Conservation (phyloP, 2,888 invertebrate genomes). For the Chrysolina americana region DNA sequence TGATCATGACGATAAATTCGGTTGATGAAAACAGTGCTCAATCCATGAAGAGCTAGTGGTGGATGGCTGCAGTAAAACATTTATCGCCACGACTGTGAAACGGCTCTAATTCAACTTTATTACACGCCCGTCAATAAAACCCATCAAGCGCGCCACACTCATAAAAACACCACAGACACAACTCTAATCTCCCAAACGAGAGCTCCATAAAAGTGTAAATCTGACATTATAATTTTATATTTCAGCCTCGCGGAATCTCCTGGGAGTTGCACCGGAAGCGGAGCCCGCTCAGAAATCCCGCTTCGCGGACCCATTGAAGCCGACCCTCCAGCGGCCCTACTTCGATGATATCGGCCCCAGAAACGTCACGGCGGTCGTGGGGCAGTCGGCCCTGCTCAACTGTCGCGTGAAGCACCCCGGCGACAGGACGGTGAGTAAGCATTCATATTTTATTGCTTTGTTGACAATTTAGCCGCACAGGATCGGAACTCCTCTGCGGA, state of each 20-base stretch:
- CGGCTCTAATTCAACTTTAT: constrained; percentile 13
- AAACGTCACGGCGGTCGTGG: constrained; percentile 88
- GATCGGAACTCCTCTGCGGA: background rate
- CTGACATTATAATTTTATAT: constrained; percentile 20
- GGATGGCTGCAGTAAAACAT: background rate
- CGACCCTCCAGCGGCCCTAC: constrained; percentile 77
- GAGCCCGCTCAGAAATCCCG: constrained; percentile 32
- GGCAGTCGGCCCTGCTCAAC: constrained; percentile 84
- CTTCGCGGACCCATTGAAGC: constrained; percentile 52
- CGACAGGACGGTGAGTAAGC: constrained; percentile 40
- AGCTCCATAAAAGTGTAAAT: constrained; percentile 28
- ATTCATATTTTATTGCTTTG: constrained; percentile 50
- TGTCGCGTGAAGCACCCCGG: constrained; percentile 91
- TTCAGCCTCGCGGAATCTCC: constrained; percentile 36
- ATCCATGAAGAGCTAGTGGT: background rate
- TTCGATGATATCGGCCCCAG: constrained; percentile 88
- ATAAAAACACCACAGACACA: constrained; percentile 17
- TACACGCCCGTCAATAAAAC: background rate
- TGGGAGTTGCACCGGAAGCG: constrained; percentile 35
- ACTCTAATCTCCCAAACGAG: constrained; percentile 7
- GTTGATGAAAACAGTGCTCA: background rate
- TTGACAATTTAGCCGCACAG: constrained; percentile 37
- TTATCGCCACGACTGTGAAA: background rate
- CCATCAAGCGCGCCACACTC: background rate
- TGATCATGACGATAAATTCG: background rate